Conservation (phyloP, 2,113 vertebrate genomes). For the Nothobranchius furzeri region DNA sequence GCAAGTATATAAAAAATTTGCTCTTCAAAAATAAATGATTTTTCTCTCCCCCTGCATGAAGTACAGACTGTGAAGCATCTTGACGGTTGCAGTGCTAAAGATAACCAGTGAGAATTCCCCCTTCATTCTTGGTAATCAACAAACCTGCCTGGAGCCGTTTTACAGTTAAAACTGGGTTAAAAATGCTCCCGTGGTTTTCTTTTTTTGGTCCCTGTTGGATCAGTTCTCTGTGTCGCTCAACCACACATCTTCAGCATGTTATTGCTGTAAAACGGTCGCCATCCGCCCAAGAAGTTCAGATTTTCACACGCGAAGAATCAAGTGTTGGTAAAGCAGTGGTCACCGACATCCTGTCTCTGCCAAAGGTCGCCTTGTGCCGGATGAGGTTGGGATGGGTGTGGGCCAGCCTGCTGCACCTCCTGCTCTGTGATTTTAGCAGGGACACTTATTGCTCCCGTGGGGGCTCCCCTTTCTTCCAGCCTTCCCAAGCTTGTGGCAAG, state of each 20-base stretch:
- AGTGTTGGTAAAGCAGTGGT: constrained; percentile 56
- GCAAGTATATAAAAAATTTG: constrained; percentile 62
- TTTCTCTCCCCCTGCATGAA: constrained; percentile 24
- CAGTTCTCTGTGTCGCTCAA: constrained; percentile 59
- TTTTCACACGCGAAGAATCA: constrained; percentile 39
- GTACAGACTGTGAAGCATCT: constrained; percentile 54
- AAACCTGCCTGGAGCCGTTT: constrained; percentile 15
- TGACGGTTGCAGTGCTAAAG: constrained; percentile 47
- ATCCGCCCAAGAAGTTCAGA: constrained; percentile 37
- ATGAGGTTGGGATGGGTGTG: constrained; percentile 61
- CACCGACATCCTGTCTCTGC: constrained; percentile 59
- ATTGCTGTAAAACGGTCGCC: constrained; percentile 66
- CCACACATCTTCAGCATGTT: constrained; percentile 62
- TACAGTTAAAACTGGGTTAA: constrained; percentile 65
- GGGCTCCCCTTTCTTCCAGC: constrained; percentile 46
- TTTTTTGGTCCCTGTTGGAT: constrained; percentile 73
- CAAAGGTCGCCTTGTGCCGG: constrained; percentile 66
- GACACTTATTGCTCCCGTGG: constrained; percentile 72
- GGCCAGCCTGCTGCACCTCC: constrained; percentile 63
- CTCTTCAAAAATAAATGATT: constrained; percentile 68
- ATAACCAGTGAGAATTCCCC: constrained; percentile 30
- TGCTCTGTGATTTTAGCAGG: constrained; percentile 19
- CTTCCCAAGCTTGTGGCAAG: constrained; percentile 63
- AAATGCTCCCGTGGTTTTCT: constrained; percentile 60
- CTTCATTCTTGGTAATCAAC: constrained; percentile 11